Percentiles rank a stretch among this genome's conserved stretches.
Evolutionary conservation across 1,140 invertebrate genomes (phyloP).

Genomic region (Choristoneura fumiferana): DNA sequence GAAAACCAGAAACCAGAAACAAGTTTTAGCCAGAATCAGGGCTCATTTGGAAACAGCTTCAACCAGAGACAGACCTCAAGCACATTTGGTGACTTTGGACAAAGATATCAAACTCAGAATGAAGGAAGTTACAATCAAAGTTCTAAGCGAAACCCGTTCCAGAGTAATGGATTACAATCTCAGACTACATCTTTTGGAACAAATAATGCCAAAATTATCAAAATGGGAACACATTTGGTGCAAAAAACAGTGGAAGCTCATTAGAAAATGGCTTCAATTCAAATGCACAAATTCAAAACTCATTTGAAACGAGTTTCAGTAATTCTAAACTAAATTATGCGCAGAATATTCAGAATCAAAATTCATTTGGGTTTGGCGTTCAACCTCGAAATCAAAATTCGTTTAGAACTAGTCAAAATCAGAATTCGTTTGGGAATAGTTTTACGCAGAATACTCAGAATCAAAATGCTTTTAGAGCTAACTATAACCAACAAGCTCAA

Average conservation of each 20-base stretch:
- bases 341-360: neutral
- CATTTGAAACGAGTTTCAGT: neutral
- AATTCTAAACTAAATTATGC: neutral
- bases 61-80: too few relatives aligned
- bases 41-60: neutral
- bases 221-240: too few relatives aligned
- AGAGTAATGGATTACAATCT: too few relatives aligned
- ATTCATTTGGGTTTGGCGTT: neutral
- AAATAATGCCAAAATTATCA: too few relatives aligned
- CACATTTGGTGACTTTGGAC: too few relatives aligned
- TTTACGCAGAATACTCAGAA: neutral
- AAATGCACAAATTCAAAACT: neutral
- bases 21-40: neutral
- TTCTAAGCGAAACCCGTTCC: too few relatives aligned
- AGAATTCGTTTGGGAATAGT: neutral
- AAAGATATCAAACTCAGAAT: too few relatives aligned
- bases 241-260: too few relatives aligned
- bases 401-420: neutral
- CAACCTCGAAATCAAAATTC: neutral
- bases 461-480: neutral
- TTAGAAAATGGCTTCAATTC: too few relatives aligned
- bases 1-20: neutral
- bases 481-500: neutral
- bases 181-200: too few relatives aligned
- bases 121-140: too few relatives aligned